These are phyloP conservation scores for Dryadula phaetusa DNA, from an alignment of 2,888 invertebrate species.

Conservation along the genomic window DNA sequence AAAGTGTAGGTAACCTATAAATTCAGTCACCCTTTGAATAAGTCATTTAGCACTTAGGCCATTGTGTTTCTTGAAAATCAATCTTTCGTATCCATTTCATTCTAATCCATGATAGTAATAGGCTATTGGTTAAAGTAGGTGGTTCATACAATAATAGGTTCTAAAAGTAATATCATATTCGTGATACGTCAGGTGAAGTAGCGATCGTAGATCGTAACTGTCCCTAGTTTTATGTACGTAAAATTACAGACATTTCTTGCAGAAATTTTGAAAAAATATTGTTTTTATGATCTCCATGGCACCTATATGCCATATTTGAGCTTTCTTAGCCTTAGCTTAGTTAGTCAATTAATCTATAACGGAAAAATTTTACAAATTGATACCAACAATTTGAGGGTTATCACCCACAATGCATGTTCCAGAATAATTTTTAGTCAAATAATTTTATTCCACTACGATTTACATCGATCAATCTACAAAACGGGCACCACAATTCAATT, in stretches of 20 bases:
- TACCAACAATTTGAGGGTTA: not conserved
- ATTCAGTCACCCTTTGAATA: slow-evolving; percentile 10
- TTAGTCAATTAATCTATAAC: no score
- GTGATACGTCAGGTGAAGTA: no score
- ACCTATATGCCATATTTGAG: no score
- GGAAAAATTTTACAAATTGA: no score
- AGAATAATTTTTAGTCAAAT: not conserved
- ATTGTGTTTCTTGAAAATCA: slow-evolving; percentile 12
- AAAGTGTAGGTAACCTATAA: slow-evolving; percentile 1
- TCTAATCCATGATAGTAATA: not conserved
- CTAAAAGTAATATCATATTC: not conserved
- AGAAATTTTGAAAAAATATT: no score
- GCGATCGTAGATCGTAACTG: no score
- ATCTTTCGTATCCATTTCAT: not conserved
- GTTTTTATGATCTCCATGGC: no score
- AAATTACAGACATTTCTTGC: no score
- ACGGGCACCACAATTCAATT: slow-evolving; percentile 12
- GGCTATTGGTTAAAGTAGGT: not conserved
- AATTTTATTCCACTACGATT: not conserved
- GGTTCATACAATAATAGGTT: not conserved
- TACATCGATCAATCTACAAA: slow-evolving; percentile 19
- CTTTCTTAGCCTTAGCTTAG: no score
- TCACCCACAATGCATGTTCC: no score
- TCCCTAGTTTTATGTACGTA: no score
- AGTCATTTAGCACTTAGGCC: slow-evolving; percentile 1